Percentiles rank a stretch among this genome's conserved stretches.
Conservation (phyloP, 2,888 invertebrate species). For the Thymelicus sylvestris region DNA sequence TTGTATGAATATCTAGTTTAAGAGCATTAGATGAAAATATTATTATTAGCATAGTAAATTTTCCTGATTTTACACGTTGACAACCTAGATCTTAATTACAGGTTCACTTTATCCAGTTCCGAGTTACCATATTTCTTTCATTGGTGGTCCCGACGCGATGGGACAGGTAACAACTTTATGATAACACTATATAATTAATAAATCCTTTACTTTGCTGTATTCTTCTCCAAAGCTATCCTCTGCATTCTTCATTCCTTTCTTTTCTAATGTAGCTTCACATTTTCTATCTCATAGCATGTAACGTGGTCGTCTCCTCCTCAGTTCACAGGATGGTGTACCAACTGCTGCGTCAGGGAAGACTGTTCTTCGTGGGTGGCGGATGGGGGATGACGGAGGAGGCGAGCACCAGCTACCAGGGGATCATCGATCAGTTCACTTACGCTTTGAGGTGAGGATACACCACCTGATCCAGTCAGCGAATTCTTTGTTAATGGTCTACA, state of each 20-base stretch:
- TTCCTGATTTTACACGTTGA: no score
- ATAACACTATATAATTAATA: no score
- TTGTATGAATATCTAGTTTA: no score
- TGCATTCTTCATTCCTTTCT: no score
- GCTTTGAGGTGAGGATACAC: conserved; percentile 79
- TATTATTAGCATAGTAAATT: no score
- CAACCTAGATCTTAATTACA: conserved; percentile 45
- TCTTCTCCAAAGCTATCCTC: no score
- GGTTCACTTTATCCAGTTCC: conserved; percentile 57
- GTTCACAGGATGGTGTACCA: conserved; percentile 83
- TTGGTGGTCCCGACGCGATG: conserved; percentile 68
- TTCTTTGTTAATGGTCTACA: no score
- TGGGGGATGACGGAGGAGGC: conserved; percentile 93
- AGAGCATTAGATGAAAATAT: no score
- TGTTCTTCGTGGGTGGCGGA: conserved; percentile 89
- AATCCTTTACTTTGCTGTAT: no score
- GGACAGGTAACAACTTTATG: conserved; percentile 52
- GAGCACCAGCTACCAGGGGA: conserved; percentile 87
- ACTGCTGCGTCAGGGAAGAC: conserved; percentile 88
- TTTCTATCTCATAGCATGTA: no score
- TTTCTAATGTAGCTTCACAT: no score
- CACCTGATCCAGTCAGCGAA: no score
- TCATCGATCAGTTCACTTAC: conserved; percentile 89
- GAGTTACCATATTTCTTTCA: conserved; percentile 66
- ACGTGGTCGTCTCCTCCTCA: conserved; percentile 44